phyloP scores from a whole-genome alignment of 2,888 invertebrate genomes.

The Mycalesis mineus region DNA sequence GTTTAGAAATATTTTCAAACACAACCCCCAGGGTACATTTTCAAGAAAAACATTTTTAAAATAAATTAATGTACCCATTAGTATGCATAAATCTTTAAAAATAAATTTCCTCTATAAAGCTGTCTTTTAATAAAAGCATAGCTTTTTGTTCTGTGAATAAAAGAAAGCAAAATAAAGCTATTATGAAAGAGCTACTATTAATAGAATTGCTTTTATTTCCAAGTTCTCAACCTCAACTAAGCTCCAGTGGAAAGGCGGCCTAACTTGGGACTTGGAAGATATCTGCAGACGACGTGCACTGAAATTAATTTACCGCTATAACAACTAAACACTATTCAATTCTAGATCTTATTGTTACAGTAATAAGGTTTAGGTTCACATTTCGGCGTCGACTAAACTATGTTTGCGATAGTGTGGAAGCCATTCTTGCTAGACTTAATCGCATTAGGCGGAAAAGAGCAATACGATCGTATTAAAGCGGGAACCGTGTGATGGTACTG shows the following conservation, averaged over 20 bases:
- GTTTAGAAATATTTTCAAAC: too few species aligned
- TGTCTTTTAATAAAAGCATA: too few species aligned
- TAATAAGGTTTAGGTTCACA: conserved; percentile 28
- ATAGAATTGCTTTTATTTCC: too few species aligned
- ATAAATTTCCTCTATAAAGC: too few species aligned
- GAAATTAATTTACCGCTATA: conserved; percentile 37
- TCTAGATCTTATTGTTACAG: conserved; percentile 32
- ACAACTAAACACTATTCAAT: conserved; percentile 30
- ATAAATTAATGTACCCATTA: too few species aligned
- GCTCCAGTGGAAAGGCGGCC: background rate
- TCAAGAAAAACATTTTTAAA: too few species aligned
- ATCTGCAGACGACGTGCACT: conserved; percentile 18
- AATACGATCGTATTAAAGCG: conserved; percentile 35
- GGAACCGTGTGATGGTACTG: conserved; percentile 10
- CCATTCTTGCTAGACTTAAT: conserved; percentile 46
- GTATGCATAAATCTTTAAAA: too few species aligned
- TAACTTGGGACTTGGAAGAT: background rate
- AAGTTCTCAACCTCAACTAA: background rate
- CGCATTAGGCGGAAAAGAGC: conserved; percentile 45
- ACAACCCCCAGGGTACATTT: too few species aligned
- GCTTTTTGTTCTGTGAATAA: too few species aligned
- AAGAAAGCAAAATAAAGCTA: too few species aligned
- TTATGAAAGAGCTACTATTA: too few species aligned
- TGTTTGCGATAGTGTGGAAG: conserved; percentile 37
- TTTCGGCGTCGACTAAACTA: conserved; percentile 20